Evolutionary conservation across 2,888 invertebrate genomes (phyloP), one percentile per base, ranked within the genome.

Genomic region (Polyommatus iphigenia): DNA sequence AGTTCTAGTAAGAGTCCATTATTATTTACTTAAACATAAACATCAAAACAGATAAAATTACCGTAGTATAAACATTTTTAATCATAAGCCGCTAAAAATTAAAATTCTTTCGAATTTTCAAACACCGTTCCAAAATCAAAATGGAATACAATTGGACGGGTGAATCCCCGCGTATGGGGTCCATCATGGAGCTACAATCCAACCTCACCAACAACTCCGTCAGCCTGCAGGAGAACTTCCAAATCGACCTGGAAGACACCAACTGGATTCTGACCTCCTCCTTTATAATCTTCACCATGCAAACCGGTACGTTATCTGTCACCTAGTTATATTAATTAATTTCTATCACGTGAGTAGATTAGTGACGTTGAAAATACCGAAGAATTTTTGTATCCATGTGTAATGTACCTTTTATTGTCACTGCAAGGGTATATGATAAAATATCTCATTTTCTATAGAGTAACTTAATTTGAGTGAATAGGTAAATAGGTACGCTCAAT

Each of bases 231-330:
- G 92, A 95, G 20, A 97, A 95, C 84, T 95, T 97, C 54, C 96
- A 95, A 80, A 95, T 95, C 8, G 98, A 97, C 85, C 90, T 95
- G 71, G 98, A 97, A 87, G 98, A 98, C 86, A 97, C 97, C 15
- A 97, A 97, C 83, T 98, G 98, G 98, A 97, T 98, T 76, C 94
- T 98, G 78, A 97, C 98, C 0, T 97, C 97, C 77, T 96, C 98
- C 0, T 98, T 98, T 87, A 98, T 98, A 85, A 97, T 98, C 82
- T 98, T 98, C 88, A 98, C 98, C 0, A 98, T 98, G 98, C 98
- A 98, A 94, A 98, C 98, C 81, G 98, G 97, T 97, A 89, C 83
- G 85, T 80, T 72, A 46, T 73, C 67, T 29, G 29, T 32, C 67
- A 32, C 29, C 67, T 67, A 29, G 8, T 67, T 67, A 18, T 67